phyloP scores from a whole-genome alignment of 2,113 vertebrate species.

The Phasianus colchicus region DNA sequence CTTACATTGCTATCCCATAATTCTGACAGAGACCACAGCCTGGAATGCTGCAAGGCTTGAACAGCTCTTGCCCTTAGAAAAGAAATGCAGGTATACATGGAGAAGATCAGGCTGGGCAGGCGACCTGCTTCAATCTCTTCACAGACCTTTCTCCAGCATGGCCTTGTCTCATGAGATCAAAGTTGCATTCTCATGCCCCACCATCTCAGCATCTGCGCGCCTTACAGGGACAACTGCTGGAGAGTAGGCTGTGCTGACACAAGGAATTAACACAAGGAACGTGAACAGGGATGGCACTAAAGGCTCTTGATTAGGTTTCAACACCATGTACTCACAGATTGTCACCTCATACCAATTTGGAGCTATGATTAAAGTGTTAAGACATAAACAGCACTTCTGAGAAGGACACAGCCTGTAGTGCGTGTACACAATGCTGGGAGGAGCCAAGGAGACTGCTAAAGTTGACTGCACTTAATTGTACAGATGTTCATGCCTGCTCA shows the following conservation, averaged over 20 bases:
- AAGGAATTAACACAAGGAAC: not conserved
- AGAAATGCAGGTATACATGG: not conserved
- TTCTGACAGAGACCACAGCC: not conserved
- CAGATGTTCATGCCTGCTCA: not conserved
- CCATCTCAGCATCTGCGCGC: not conserved
- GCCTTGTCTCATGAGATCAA: not conserved
- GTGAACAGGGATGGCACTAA: rapidly evolving
- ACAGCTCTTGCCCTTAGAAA: too few relatives aligned
- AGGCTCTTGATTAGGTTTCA: not conserved
- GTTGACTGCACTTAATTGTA: not conserved
- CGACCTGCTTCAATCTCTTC: not conserved
- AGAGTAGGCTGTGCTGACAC: not conserved
- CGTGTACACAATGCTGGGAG: not conserved
- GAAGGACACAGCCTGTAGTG: not conserved
- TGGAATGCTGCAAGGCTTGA: too few relatives aligned
- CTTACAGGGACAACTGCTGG: not conserved
- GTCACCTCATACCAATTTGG: not conserved
- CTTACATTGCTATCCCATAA: not conserved
- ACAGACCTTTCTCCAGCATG: rapidly evolving
- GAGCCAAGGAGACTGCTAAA: not conserved
- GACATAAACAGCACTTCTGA: not conserved
- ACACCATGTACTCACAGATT: rapidly evolving
- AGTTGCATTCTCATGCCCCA: not conserved
- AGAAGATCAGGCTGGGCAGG: not conserved
- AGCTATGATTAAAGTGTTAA: not conserved